Conservation (phyloP, 2,888 invertebrate genomes). For the Trissolcus brochymenae region DNA sequence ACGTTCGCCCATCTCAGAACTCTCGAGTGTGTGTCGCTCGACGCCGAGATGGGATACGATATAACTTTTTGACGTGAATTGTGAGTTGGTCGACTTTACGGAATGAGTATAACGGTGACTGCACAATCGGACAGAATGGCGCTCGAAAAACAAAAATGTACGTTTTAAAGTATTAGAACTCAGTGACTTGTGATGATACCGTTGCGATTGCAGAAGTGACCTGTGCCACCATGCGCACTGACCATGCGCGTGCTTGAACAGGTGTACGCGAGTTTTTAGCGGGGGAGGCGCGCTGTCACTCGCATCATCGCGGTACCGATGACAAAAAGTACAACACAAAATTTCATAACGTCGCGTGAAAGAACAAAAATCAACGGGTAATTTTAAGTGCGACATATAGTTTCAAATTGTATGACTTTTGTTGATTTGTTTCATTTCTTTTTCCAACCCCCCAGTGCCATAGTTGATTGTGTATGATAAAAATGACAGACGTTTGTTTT, state of each 20-base stretch:
- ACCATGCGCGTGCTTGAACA: conserved; percentile 7
- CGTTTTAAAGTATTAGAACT: conserved; percentile 35
- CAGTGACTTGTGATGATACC: conserved; percentile 33
- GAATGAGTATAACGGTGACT: conserved; percentile 9
- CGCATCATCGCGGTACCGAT: conserved; percentile 8
- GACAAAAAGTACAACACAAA: conserved; percentile 4
- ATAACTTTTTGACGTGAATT: conserved; percentile 1
- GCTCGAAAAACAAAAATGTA: conserved; percentile 5
- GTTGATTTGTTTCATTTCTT: conserved; percentile 11
- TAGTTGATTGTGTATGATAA: conserved; percentile 28
- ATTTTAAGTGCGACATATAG: conserved; percentile 11
- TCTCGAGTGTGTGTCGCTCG: background rate
- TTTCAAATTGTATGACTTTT: conserved; percentile 8
- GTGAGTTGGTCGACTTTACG: conserved; percentile 7
- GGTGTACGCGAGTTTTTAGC: conserved; percentile 8
- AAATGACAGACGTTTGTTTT: conserved; percentile 5
- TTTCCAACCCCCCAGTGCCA: conserved; percentile 47
- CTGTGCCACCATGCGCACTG: conserved; percentile 1
- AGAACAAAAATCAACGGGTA: conserved; percentile 19
- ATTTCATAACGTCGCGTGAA: conserved; percentile 13
- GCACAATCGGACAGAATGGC: conserved; percentile 1
- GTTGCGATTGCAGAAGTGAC: conserved; percentile 5
- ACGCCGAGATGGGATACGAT: conserved; percentile 1
- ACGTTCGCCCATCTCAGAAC: background rate
- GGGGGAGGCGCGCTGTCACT: conserved; percentile 16